A percentile compares a stretch with the other conserved stretches of the same genome.
phyloP scores from a whole-genome alignment of 2,888 invertebrate species.

The Drosophila cognata region DNA sequence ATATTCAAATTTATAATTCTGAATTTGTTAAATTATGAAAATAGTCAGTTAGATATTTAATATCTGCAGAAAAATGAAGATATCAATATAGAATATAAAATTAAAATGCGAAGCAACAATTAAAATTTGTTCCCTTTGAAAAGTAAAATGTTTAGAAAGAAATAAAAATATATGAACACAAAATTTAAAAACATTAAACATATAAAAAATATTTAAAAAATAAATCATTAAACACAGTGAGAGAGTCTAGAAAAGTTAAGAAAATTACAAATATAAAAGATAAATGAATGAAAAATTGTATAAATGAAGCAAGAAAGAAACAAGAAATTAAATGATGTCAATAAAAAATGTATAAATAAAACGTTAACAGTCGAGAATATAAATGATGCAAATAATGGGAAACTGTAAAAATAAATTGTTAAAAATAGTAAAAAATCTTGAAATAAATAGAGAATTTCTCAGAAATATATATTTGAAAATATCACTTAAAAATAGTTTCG shows the following conservation, averaged over 20 bases:
- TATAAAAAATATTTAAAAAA: neutral
- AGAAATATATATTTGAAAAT: slow-evolving; percentile 1
- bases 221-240: neutral
- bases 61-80: neutral
- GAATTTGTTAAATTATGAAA: neutral
- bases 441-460: neutral
- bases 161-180: neutral
- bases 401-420: neutral
- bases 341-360: neutral
- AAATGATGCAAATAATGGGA: slow-evolving; percentile 11
- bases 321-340: neutral
- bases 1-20: neutral
- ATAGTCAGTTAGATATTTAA: neutral
- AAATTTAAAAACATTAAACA: neutral
- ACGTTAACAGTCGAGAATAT: too few species aligned
- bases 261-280: neutral
- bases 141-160: neutral
- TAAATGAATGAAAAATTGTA: neutral
- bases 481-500: slow-evolving; percentile 32
- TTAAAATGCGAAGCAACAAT: neutral
- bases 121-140: neutral
- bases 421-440: neutral
- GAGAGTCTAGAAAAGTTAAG: neutral
- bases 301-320: neutral
- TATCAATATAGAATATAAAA: neutral